Percentiles rank a stretch among this genome's conserved stretches.
Evolutionary conservation across 2,888 invertebrate species (phyloP).

Genomic region (Drosophila antonietae): DNA sequence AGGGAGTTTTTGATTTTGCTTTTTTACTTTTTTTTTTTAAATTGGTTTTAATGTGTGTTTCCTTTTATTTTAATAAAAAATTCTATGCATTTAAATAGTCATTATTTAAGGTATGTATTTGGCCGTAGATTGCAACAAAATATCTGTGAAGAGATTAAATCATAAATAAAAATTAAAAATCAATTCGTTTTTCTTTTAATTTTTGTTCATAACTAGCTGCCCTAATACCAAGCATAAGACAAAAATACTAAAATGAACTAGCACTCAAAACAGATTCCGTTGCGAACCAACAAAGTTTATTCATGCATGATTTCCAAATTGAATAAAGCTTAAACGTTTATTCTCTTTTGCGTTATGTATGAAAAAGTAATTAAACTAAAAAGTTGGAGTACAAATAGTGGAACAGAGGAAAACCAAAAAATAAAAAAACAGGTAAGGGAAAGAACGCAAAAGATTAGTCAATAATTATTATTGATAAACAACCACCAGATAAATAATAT

Average conservation of each 20-base stretch:
- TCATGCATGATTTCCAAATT: slow-evolving; percentile 45
- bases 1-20: slow-evolving; percentile 55
- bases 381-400: slow-evolving; percentile 37
- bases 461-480: slow-evolving; percentile 58
- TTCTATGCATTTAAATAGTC: slow-evolving; percentile 75
- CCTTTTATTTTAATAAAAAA: slow-evolving; percentile 48
- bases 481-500: slow-evolving; percentile 66
- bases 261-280: slow-evolving; percentile 24
- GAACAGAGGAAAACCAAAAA: slow-evolving; percentile 50
- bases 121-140: slow-evolving; percentile 84
- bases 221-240: slow-evolving; percentile 56
- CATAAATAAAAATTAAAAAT: slow-evolving; percentile 80
- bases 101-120: slow-evolving; percentile 83
- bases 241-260: slow-evolving; percentile 33
- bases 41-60: slow-evolving; percentile 5
- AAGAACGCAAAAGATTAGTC: slow-evolving; percentile 76
- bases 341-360: slow-evolving; percentile 48
- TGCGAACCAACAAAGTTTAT: slow-evolving; percentile 20
- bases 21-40: slow-evolving; percentile 27
- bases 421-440: slow-evolving; percentile 15
- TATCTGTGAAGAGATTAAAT: slow-evolving; percentile 84
- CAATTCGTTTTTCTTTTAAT: slow-evolving; percentile 54
- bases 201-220: slow-evolving; percentile 50
- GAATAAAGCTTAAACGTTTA: slow-evolving; percentile 35
- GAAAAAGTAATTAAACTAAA: slow-evolving; percentile 37